Conservation (phyloP, 2,113 vertebrate genomes). For the Pan paniscus region DNA sequence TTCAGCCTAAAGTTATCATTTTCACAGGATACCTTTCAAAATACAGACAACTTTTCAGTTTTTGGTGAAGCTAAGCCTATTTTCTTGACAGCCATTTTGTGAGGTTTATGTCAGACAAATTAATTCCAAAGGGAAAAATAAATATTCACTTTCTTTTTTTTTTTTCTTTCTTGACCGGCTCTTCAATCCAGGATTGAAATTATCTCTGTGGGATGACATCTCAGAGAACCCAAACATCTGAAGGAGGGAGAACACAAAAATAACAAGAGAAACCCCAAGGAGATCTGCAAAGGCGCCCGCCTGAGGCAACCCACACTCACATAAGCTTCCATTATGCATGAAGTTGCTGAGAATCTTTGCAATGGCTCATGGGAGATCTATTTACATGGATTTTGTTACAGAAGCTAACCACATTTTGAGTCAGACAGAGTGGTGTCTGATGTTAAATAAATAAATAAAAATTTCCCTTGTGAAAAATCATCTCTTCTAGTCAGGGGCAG, state of each 20-base stretch:
- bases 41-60: neutral
- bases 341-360: constrained; percentile 48
- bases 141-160: constrained; percentile 54
- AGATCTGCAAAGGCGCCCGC: neutral
- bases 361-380: constrained; percentile 45
- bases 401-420: constrained; percentile 64
- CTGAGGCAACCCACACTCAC: constrained; percentile 26
- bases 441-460: constrained; percentile 74
- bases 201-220: constrained; percentile 56
- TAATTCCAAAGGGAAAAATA: constrained; percentile 68
- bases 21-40: constrained; percentile 14
- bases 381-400: constrained; percentile 72
- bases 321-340: constrained; percentile 67
- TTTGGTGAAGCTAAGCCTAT: constrained; percentile 16
- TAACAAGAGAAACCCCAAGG: constrained; percentile 55
- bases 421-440: constrained; percentile 58
- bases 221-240: constrained; percentile 69
- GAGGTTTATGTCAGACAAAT: constrained; percentile 62
- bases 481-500: neutral
- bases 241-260: constrained; percentile 49
- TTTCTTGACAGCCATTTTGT: constrained; percentile 48
- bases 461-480: neutral
- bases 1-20: constrained; percentile 26
- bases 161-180: constrained; percentile 8
- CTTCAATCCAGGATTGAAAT: constrained; percentile 54